A percentile compares a stretch with the other conserved stretches of the same genome.
Evolutionary conservation across 2,888 invertebrate species (phyloP).

Genomic region (Dolichomitus sp.): DNA sequence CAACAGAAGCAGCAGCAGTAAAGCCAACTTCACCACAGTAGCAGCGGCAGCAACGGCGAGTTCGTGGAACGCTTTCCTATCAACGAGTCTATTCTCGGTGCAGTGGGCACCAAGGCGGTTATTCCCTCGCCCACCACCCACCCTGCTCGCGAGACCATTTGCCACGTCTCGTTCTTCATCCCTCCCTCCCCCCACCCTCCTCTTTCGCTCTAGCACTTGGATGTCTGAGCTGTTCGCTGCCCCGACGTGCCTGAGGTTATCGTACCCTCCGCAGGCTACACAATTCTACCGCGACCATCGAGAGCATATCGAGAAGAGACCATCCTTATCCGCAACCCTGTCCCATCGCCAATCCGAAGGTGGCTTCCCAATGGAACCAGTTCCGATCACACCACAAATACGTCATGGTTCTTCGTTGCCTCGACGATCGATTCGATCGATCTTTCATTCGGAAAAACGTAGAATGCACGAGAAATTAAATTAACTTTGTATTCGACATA

Average conservation of each 20-base stretch:
- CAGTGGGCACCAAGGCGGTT: constrained; percentile 41
- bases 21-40: background rate
- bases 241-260: constrained; percentile 13
- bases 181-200: background rate
- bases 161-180: constrained; percentile 32
- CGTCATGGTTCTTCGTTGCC: background rate
- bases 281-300: background rate
- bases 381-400: constrained; percentile 12
- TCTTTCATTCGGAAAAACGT: background rate
- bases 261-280: constrained; percentile 14
- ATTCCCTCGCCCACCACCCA: constrained; percentile 29
- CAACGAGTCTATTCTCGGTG: constrained; percentile 55
- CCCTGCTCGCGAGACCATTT: constrained; percentile 20
- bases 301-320: constrained; percentile 1
- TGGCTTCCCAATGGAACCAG: background rate
- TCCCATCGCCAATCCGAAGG: constrained; percentile 8
- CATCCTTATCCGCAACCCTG: background rate
- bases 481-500: no score
- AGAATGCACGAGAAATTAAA: no score
- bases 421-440: background rate
- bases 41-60: constrained; percentile 5
- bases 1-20: background rate
- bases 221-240: constrained; percentile 30
- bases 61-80: constrained; percentile 41
- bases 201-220: constrained; percentile 13